phyloP scores from a whole-genome alignment of 2,888 invertebrate genomes.

The Colostygia pectinataria region DNA sequence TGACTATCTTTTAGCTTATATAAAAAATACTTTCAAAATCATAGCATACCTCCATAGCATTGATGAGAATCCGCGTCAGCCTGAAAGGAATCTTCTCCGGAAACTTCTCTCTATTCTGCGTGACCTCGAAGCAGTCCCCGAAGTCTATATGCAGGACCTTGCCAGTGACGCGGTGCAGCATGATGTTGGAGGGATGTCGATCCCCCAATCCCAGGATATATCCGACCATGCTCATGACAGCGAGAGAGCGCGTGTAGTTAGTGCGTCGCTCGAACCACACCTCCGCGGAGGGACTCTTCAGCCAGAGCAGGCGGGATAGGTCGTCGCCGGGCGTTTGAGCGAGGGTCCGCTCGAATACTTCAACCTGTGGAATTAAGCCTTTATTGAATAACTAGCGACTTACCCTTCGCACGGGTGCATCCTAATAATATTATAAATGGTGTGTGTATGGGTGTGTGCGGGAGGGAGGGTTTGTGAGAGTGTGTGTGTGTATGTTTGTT shows the following conservation, averaged over 20 bases:
- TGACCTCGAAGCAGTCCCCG: slow-evolving; percentile 99
- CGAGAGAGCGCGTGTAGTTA: slow-evolving; percentile 97
- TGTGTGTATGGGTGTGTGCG: too few relatives aligned
- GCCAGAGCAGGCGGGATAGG: slow-evolving; percentile 95
- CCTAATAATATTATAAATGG: too few relatives aligned
- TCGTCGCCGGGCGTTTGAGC: slow-evolving; percentile 98
- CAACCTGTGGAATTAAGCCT: slow-evolving; percentile 75
- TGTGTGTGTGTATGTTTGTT: too few relatives aligned
- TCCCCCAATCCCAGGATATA: slow-evolving; percentile 99
- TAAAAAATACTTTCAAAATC: too few relatives aligned
- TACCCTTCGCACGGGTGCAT: too few relatives aligned
- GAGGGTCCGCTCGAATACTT: slow-evolving; percentile 98
- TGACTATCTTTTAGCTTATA: too few relatives aligned
- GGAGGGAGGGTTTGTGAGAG: too few relatives aligned
- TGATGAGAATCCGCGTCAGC: slow-evolving; percentile 97
- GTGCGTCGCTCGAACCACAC: slow-evolving; percentile 99
- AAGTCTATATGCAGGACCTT: slow-evolving; percentile 99
- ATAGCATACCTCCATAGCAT: slow-evolving; percentile 96
- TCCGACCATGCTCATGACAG: slow-evolving; percentile 99
- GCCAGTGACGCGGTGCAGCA: slow-evolving; percentile 97
- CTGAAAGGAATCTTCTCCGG: slow-evolving; percentile 99
- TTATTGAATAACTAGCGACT: too few relatives aligned
- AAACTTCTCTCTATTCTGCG: slow-evolving; percentile 98
- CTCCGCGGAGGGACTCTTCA: slow-evolving; percentile 98
- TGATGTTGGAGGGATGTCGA: slow-evolving; percentile 98